Evolutionary conservation across 2,888 invertebrate species (phyloP), one percentile per base, ranked within the genome.

Genomic region (Anarsia innoxiella): DNA sequence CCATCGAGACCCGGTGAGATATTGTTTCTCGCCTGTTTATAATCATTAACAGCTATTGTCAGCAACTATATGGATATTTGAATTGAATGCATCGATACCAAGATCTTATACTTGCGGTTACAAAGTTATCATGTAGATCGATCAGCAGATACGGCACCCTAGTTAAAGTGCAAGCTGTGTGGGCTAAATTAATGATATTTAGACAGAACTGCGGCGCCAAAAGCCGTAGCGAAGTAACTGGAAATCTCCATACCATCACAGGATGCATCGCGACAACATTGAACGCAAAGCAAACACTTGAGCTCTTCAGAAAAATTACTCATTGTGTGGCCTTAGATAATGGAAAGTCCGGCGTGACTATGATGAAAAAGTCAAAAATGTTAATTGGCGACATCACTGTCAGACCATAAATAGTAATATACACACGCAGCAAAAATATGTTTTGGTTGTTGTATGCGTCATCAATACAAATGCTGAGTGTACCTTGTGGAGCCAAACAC

Each of bases 31-130:
- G 70, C 67, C 69, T 63, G 62, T 66, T 71, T 75, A 70, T 66
- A 70, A 71, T 74, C 78, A 79, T 82, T 80, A 79, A 77, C 70
- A 68, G 67, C 69, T 69, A 78, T 76, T 79, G 79, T 79, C 73
- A 71, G 70, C 62, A 61, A 55, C 54, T 63, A 59, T 57, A 59
- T 60, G 52, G 68, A 71, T 77, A 77, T 78, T 78, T 80, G 79
- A 80, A 82, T 80, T 79, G 79, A 80, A 80, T 79, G 74, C 72
- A 61, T 64, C 71, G 57, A 63, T n/a, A n/a, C n/a, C n/a, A n/a
- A n/a, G n/a, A n/a, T n/a, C n/a, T n/a, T n/a, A n/a, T n/a, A n/a
- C n/a, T 61, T 61, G 61, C 54, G 62, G 59, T 69, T 62, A 60
- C 61, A 52, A 48, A 54, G 55, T 59, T 78, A 82, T 83, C 79